These are phyloP conservation scores for Apotomis betuletana DNA, from an alignment of 2,888 invertebrate species.

Conservation along the genomic window DNA sequence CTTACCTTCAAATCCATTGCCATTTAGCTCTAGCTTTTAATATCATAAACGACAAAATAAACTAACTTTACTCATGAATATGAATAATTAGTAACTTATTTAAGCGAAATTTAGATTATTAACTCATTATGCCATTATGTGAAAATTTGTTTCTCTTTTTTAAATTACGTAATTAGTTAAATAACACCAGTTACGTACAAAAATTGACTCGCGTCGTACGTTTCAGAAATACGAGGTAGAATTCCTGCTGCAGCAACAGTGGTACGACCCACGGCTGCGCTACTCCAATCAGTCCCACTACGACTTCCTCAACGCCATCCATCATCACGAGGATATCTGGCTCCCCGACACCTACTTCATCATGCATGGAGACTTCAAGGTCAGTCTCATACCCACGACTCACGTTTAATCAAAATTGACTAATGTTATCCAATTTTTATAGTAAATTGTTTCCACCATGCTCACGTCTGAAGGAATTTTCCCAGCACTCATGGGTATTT, in stretches of 20 bases:
- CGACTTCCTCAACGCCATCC: conserved; percentile 95
- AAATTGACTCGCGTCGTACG: conserved; percentile 35
- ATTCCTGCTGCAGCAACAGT: conserved; percentile 96
- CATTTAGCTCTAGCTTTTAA: conserved; percentile 23
- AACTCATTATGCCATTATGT: too few relatives aligned
- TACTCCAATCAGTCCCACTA: conserved; percentile 95
- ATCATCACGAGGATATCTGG: conserved; percentile 96
- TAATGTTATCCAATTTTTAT: conserved; percentile 39
- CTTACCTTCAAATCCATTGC: conserved; percentile 18
- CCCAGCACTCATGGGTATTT: conserved; percentile 74
- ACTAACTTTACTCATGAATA: background rate
- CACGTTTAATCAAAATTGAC: conserved; percentile 19
- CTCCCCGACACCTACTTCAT: conserved; percentile 97
- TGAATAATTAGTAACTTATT: conserved; percentile 4
- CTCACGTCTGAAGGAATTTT: conserved; percentile 72
- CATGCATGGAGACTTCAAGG: conserved; percentile 97
- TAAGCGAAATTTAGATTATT: background rate
- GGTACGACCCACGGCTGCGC: conserved; percentile 94
- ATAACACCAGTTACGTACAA: background rate
- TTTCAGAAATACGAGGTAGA: conserved; percentile 98
- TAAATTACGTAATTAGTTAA: background rate
- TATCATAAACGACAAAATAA: conserved; percentile 2
- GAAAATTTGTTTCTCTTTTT: background rate
- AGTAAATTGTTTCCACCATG: conserved; percentile 68
- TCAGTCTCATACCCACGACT: conserved; percentile 49